Evolutionary conservation across 2,113 vertebrate genomes (phyloP).

Genomic region (Thinocorus orbignyianus): DNA sequence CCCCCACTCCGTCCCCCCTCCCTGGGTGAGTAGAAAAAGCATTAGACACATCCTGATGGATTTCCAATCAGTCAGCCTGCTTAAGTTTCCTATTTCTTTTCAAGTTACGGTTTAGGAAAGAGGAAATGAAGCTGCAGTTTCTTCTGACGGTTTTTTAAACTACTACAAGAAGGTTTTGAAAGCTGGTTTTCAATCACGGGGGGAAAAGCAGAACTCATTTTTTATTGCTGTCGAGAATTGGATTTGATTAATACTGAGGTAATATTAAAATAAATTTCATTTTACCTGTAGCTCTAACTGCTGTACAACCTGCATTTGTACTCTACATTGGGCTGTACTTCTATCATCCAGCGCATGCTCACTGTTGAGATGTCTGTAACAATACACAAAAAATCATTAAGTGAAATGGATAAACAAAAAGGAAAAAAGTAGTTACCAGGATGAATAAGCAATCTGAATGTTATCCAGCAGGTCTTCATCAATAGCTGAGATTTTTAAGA

Average conservation of each 20-base stretch:
- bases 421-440: conserved; percentile 74
- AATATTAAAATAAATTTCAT: conserved; percentile 76
- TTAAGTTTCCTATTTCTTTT: conserved; percentile 61
- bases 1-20: not conserved
- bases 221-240: conserved; percentile 54
- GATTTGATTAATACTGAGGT: conserved; percentile 69
- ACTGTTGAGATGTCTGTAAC: conserved; percentile 98
- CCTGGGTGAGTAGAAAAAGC: not conserved
- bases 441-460: conserved; percentile 48
- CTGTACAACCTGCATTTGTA: conserved; percentile 99
- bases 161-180: conserved; percentile 58
- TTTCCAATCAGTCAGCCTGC: conserved; percentile 41
- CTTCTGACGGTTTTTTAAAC: conserved; percentile 40
- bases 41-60: not conserved
- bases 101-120: conserved; percentile 41
- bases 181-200: conserved; percentile 51
- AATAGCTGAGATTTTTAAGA: not conserved
- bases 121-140: conserved; percentile 50
- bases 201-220: conserved; percentile 69
- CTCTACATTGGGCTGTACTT: conserved; percentile 99
- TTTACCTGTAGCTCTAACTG: conserved; percentile 99
- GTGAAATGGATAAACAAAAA: conserved; percentile 79
- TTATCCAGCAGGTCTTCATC: conserved; percentile 55
- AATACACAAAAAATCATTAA: conserved; percentile 81
- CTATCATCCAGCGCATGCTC: conserved; percentile 99